Evolutionary conservation across 2,797 vertebrate genomes (phyloP).

Genomic region (Eutrigla gurnardus): DNA sequence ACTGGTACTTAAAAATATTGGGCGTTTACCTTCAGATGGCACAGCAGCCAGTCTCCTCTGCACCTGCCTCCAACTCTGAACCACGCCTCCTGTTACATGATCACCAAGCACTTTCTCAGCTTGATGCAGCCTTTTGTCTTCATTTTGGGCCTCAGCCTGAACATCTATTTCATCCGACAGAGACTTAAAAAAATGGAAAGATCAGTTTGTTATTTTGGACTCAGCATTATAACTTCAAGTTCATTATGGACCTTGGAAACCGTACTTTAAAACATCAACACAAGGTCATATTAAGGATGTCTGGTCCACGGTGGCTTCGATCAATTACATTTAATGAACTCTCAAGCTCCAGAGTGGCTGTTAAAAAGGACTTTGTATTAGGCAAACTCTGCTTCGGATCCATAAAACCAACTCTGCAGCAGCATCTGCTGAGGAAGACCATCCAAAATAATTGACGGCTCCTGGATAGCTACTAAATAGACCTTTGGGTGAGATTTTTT

Average conservation of each 20-base stretch:
- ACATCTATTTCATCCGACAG: conserved; percentile 35
- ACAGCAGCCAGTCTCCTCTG: conserved; percentile 72
- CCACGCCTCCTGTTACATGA: conserved; percentile 81
- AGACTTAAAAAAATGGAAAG: conserved; percentile 47
- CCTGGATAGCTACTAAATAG: background rate
- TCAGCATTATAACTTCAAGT: background rate
- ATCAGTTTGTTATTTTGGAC: background rate
- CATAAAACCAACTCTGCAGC: background rate
- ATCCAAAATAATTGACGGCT: background rate
- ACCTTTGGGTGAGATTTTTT: too few relatives aligned
- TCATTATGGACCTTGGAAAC: background rate
- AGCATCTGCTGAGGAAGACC: background rate
- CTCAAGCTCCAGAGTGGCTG: background rate
- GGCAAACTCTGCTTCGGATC: background rate
- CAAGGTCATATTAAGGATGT: background rate
- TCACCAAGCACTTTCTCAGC: conserved; percentile 74
- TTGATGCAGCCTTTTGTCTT: conserved; percentile 61
- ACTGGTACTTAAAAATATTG: background rate
- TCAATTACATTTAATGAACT: background rate
- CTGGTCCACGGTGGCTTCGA: background rate
- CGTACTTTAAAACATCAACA: background rate
- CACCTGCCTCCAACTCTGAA: conserved; percentile 81
- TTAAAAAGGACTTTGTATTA: background rate
- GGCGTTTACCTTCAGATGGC: conserved; percentile 60
- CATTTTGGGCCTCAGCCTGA: conserved; percentile 26